Conservation (phyloP, 2,888 invertebrate genomes). For the Dryocosmus kuriphilus region DNA sequence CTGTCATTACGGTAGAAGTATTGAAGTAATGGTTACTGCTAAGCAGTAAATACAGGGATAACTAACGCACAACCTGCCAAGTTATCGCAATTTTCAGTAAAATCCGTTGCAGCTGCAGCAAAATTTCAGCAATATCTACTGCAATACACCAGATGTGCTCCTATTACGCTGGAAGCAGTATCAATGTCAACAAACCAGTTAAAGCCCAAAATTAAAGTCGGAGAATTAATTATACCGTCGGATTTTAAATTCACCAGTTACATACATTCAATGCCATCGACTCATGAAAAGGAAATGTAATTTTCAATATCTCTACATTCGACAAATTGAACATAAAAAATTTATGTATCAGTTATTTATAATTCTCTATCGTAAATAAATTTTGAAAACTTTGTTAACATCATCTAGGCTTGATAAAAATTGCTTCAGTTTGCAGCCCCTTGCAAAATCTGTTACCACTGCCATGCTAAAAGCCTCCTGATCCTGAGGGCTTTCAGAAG, state of each 20-base stretch:
- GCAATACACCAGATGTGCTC: conserved; percentile 22
- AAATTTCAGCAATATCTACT: conserved; percentile 24
- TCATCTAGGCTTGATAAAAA: background rate
- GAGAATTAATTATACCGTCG: background rate
- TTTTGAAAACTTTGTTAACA: background rate
- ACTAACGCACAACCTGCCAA: conserved; percentile 2
- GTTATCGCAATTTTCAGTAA: conserved; percentile 28
- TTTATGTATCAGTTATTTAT: no score
- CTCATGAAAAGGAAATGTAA: background rate
- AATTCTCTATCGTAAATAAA: no score
- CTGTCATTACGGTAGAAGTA: conserved; percentile 25
- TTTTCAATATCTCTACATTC: background rate
- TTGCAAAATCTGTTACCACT: conserved; percentile 2
- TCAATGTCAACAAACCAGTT: background rate
- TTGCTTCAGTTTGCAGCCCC: background rate
- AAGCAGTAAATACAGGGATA: conserved; percentile 24
- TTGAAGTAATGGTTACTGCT: conserved; percentile 18
- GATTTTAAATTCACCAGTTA: background rate
- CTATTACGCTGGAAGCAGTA: background rate
- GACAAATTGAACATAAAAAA: no score
- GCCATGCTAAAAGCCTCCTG: background rate
- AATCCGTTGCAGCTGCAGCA: conserved; percentile 19
- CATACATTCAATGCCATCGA: background rate
- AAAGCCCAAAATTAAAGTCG: background rate
- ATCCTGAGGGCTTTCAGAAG: conserved; percentile 3